These are phyloP conservation scores for Microtus richardsoni DNA, from an alignment of 2,113 vertebrate species.

Conservation along the genomic window DNA sequence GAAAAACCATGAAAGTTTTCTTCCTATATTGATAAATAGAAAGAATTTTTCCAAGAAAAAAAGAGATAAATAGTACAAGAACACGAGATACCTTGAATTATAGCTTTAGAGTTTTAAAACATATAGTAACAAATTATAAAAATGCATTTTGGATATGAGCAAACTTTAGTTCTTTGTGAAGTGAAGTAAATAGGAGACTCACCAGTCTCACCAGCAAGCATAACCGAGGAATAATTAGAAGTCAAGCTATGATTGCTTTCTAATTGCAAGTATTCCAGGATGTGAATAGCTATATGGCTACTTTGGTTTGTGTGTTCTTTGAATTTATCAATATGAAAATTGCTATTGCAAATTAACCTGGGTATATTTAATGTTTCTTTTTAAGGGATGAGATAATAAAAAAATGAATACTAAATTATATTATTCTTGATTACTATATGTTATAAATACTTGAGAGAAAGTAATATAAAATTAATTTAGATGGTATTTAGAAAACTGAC, in stretches of 20 bases:
- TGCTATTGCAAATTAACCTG: neutral
- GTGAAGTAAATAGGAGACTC: neutral
- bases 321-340: neutral
- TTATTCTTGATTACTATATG: neutral
- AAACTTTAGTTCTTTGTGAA: neutral
- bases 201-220: neutral
- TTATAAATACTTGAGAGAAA: neutral
- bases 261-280: neutral
- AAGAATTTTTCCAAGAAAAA: neutral
- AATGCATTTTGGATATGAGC: neutral
- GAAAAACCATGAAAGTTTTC: neutral
- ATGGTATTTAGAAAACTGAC: neutral
- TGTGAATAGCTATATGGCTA: rapidly evolving
- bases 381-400: neutral
- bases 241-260: neutral
- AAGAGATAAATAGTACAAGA: neutral
- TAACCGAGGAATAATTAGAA: neutral
- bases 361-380: neutral
- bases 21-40: neutral
- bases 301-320: neutral
- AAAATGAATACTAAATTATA: neutral
- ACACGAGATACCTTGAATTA: neutral
- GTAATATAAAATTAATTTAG: neutral
- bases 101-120: neutral
- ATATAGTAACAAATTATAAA: neutral